Percentiles rank a stretch among this genome's conserved stretches.
Conservation (phyloP, 2,113 vertebrate species). For the Caranx melampygus region DNA sequence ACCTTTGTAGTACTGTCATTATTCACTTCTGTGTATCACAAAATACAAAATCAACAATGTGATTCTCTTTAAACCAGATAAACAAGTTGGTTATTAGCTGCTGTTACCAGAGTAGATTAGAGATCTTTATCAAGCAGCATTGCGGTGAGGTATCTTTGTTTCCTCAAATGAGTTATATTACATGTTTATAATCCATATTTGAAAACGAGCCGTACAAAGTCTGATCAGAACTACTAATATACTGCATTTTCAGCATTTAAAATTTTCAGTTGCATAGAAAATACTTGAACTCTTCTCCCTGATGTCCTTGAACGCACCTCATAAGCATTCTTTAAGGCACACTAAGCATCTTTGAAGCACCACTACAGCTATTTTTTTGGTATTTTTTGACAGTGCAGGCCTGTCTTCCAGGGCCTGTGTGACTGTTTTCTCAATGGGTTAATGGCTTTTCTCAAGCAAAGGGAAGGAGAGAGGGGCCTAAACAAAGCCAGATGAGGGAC, state of each 20-base stretch:
- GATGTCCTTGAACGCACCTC: slow-evolving; percentile 16
- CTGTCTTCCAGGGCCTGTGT: slow-evolving; percentile 61
- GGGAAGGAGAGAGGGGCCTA: slow-evolving; percentile 74
- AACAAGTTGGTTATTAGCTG: background rate
- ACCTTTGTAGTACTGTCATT: background rate
- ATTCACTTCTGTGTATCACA: background rate
- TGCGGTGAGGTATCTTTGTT: background rate
- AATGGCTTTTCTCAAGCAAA: slow-evolving; percentile 84
- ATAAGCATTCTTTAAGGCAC: slow-evolving; percentile 22
- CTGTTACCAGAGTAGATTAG: background rate
- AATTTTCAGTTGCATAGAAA: background rate
- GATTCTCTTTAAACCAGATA: background rate
- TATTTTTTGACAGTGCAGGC: slow-evolving; percentile 33
- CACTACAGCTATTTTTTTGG: background rate
- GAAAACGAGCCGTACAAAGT: background rate
- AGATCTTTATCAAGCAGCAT: slow-evolving; percentile 1
- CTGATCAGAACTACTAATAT: background rate
- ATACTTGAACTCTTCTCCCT: background rate
- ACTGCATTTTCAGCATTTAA: too few species aligned
- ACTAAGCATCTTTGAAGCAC: slow-evolving; percentile 14
- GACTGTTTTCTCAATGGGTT: slow-evolving; percentile 81
- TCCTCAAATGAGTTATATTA: background rate
- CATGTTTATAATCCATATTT: background rate
- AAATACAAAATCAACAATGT: background rate
- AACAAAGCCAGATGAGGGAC: slow-evolving; percentile 86